Conservation (phyloP, 2,797 vertebrate genomes). For the Lagocephalus sceleratus region DNA sequence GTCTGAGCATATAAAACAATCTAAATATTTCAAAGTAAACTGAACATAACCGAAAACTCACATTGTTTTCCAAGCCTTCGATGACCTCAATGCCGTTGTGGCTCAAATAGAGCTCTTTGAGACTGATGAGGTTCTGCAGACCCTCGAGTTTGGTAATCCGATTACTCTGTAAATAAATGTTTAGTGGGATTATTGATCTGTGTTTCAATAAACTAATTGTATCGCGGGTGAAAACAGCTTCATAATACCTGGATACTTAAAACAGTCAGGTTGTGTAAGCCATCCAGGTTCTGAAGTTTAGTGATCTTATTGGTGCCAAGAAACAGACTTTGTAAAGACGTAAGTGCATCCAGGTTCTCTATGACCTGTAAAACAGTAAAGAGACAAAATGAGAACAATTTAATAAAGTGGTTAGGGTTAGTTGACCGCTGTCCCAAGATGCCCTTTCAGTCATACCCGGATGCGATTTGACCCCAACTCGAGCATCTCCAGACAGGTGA, state of each 20-base stretch:
- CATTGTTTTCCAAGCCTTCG: slow-evolving; percentile 96
- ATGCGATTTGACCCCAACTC: slow-evolving; percentile 97
- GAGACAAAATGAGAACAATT: slow-evolving; percentile 1
- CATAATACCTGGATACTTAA: slow-evolving; percentile 93
- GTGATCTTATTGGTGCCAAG: slow-evolving; percentile 99
- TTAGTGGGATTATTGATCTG: neutral
- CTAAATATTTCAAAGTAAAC: too few relatives aligned
- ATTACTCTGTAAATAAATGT: slow-evolving; percentile 83
- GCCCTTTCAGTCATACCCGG: slow-evolving; percentile 78
- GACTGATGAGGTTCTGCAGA: slow-evolving; percentile 86
- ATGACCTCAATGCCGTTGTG: slow-evolving; percentile 97
- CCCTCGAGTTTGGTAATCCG: slow-evolving; percentile 97
- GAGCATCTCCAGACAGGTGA: slow-evolving; percentile 89
- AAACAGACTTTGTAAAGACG: slow-evolving; percentile 90
- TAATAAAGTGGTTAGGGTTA: neutral
- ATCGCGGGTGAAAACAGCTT: too few relatives aligned
- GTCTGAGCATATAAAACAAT: too few relatives aligned
- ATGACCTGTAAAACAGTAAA: slow-evolving; percentile 78
- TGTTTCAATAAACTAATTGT: neutral
- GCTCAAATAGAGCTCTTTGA: slow-evolving; percentile 94
- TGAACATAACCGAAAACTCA: slow-evolving; percentile 68
- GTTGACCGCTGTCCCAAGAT: neutral
- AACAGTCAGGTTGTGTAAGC: slow-evolving; percentile 88
- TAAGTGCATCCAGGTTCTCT: slow-evolving; percentile 87
- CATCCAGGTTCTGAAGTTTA: slow-evolving; percentile 92